phyloP scores from a whole-genome alignment of 2,888 invertebrate genomes.

The Bombylius discolor region DNA sequence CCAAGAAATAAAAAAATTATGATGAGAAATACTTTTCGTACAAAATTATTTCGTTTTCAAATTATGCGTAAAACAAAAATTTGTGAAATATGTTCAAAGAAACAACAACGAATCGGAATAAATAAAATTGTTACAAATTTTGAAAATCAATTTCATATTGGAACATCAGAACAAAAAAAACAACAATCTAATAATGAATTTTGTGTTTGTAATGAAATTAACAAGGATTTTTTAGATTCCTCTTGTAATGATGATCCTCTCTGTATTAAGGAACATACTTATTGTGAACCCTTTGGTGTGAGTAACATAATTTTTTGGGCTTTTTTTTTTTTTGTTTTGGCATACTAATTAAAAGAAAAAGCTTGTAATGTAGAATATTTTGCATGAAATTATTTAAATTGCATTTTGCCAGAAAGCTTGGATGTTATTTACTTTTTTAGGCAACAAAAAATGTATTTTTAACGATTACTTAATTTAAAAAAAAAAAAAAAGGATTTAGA shows the following conservation, averaged over 20 bases:
- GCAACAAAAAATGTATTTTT: no score
- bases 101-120: conserved; percentile 18
- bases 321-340: background rate
- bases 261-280: conserved; percentile 32
- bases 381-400: no score
- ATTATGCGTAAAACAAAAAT: conserved; percentile 24
- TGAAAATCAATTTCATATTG: conserved; percentile 7
- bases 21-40: conserved; percentile 30
- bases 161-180: background rate
- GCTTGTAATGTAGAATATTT: no score
- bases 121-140: conserved; percentile 17
- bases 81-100: conserved; percentile 32
- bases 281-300: conserved; percentile 29
- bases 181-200: conserved; percentile 20
- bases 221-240: conserved; percentile 13
- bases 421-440: no score
- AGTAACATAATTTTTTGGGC: conserved; percentile 17
- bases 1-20: conserved; percentile 23
- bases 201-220: conserved; percentile 24
- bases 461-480: no score
- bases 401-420: no score
- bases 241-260: conserved; percentile 25
- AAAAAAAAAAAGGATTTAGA: no score
- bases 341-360: background rate
- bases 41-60: conserved; percentile 30